Conservation (phyloP, 1,140 invertebrate species). For the Hycleus cichorii region DNA sequence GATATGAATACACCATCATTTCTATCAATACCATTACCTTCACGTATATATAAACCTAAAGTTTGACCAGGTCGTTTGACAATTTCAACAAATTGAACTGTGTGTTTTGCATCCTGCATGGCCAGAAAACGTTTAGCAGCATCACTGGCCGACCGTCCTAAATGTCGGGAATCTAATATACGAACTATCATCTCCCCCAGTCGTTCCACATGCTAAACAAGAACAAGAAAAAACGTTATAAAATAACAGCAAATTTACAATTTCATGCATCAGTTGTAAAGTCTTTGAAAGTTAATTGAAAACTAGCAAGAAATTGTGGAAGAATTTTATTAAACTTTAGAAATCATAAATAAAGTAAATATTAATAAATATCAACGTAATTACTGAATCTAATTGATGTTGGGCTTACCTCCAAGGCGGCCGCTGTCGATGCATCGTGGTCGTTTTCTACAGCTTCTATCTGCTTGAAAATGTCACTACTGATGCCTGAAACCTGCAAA, state of each 20-base stretch:
- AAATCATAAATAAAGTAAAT: no score
- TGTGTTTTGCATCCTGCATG: conserved; percentile 69
- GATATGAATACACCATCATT: conserved; percentile 97
- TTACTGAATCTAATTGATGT: no score
- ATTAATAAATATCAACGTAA: no score
- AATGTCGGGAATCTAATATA: conserved; percentile 75
- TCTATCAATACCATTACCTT: conserved; percentile 90
- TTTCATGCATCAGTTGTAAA: not conserved
- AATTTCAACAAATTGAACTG: conserved; percentile 94
- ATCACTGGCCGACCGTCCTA: conserved; percentile 74
- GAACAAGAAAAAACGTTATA: not conserved
- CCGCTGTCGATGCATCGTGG: conserved; percentile 84
- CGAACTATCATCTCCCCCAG: conserved; percentile 92
- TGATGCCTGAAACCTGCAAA: conserved; percentile 82
- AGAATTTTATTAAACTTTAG: no score
- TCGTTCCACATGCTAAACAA: conserved; percentile 66
- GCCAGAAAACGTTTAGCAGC: conserved; percentile 74
- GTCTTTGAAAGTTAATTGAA: not conserved
- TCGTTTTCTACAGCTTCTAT: conserved; percentile 94
- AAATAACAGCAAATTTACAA: not conserved
- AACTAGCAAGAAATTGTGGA: not conserved
- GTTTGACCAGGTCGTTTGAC: conserved; percentile 98
- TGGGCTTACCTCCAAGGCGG: conserved; percentile 64
- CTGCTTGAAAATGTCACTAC: conserved; percentile 91
- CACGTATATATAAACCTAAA: conserved; percentile 93